phyloP scores from a whole-genome alignment of 1,140 invertebrate species.

The Megalonaias nervosa region DNA sequence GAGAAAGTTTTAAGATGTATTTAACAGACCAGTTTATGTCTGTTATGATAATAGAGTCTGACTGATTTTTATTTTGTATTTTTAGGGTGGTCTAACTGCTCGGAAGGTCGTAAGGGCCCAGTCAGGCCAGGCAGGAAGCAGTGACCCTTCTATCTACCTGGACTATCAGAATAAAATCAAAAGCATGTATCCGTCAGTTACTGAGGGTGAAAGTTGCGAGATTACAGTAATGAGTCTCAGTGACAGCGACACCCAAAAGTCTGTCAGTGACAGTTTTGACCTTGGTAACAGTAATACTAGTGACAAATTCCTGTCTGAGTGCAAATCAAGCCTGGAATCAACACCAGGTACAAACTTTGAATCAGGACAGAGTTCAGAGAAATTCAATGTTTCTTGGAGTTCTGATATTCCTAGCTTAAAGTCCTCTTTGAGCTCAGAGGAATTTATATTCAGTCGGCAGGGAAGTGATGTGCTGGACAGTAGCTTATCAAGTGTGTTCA shows the following conservation, averaged over 20 bases:
- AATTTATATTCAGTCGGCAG: conserved; percentile 31
- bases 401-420: too few species aligned
- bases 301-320: conserved; percentile 24
- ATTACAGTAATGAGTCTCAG: conserved; percentile 29
- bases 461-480: conserved; percentile 5
- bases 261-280: conserved; percentile 31
- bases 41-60: neutral
- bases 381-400: neutral
- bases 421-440: conserved; percentile 10
- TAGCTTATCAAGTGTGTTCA: conserved; percentile 15
- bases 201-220: conserved; percentile 17
- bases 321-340: conserved; percentile 3
- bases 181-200: conserved; percentile 53
- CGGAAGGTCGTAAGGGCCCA: conserved; percentile 34
- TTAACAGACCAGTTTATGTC: neutral
- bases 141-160: conserved; percentile 57
- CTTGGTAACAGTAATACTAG: conserved; percentile 31
- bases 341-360: conserved; percentile 27
- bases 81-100: conserved; percentile 52
- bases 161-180: conserved; percentile 61
- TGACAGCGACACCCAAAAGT: conserved; percentile 43
- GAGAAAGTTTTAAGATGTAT: too few species aligned
- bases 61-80: conserved; percentile 9
- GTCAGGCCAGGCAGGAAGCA: conserved; percentile 15
- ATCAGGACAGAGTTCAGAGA: conserved; percentile 9